A percentile compares a stretch with the other conserved stretches of the same genome.
Conservation (phyloP, 1,140 invertebrate species). For the Nephila pilipes region DNA sequence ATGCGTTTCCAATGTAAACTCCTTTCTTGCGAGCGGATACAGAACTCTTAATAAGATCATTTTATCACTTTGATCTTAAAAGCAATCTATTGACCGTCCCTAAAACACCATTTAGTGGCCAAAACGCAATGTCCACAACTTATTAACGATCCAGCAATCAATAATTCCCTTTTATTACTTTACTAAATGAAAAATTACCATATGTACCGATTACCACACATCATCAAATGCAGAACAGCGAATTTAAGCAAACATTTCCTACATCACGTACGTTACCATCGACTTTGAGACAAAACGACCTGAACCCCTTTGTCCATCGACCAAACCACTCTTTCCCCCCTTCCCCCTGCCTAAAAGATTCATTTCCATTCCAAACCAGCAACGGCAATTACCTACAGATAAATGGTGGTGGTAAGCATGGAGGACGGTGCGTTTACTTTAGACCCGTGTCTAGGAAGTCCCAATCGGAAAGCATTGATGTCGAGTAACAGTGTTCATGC, state of each 20-base stretch:
- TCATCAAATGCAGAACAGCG: neutral
- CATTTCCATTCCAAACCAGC: constrained; percentile 8
- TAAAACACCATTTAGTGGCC: neutral
- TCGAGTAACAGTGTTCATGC: neutral
- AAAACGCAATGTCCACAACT: neutral
- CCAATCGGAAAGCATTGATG: constrained; percentile 27
- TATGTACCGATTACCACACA: neutral
- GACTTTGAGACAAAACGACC: neutral
- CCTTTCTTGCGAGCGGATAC: no score
- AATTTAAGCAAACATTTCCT: neutral
- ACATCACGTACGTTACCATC: neutral
- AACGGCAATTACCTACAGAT: constrained; percentile 30
- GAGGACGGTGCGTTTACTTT: constrained; percentile 35
- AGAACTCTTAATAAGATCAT: no score
- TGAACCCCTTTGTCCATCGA: constrained; percentile 18
- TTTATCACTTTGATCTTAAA: no score
- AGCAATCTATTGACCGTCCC: no score
- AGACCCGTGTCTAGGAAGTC: constrained; percentile 15
- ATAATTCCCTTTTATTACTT: neutral
- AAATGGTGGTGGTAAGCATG: neutral
- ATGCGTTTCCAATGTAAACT: no score
- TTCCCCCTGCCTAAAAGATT: neutral
- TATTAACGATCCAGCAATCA: neutral
- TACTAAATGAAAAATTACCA: neutral
- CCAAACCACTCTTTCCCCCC: neutral